These are phyloP conservation scores for Andrena hattorfiana DNA, from an alignment of 2,888 invertebrate species.

Conservation along the genomic window DNA sequence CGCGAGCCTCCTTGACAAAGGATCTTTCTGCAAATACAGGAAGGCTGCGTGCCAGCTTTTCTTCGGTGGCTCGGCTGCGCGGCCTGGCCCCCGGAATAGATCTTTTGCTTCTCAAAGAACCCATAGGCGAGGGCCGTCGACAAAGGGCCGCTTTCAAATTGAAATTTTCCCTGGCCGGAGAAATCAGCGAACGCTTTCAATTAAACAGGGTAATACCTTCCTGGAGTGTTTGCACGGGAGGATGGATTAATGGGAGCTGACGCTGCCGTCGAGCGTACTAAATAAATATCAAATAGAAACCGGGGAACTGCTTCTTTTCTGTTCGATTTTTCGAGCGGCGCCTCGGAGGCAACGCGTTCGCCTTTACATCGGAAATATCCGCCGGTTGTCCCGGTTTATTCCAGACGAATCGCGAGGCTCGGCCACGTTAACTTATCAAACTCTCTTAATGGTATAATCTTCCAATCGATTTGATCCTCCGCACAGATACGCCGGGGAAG, in stretches of 20 bases:
- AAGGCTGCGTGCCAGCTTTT: conserved; percentile 47
- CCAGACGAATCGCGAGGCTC: background rate
- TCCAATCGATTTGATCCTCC: conserved; percentile 40
- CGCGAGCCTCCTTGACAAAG: conserved; percentile 61
- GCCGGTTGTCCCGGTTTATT: too few species aligned
- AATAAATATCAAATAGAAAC: conserved; percentile 45
- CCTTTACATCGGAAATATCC: conserved; percentile 17
- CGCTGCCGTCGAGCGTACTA: background rate
- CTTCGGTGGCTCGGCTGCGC: conserved; percentile 42
- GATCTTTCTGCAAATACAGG: conserved; percentile 64
- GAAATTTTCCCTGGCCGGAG: conserved; percentile 52
- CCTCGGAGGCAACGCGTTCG: background rate
- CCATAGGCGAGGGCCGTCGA: conserved; percentile 43
- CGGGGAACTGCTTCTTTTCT: conserved; percentile 18
- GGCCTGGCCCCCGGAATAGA: conserved; percentile 14
- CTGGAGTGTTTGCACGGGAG: conserved; percentile 29
- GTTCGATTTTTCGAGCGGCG: background rate
- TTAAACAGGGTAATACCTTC: conserved; percentile 43
- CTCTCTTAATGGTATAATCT: conserved; percentile 38
- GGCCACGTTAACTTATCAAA: conserved; percentile 23
- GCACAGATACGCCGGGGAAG: conserved; percentile 14
- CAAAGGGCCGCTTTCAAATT: conserved; percentile 58
- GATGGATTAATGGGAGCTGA: conserved; percentile 31
- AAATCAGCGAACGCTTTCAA: conserved; percentile 45
- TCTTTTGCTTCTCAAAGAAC: conserved; percentile 44